Conservation (phyloP, 2,797 vertebrate genomes). For the Anguilla anguilla region DNA sequence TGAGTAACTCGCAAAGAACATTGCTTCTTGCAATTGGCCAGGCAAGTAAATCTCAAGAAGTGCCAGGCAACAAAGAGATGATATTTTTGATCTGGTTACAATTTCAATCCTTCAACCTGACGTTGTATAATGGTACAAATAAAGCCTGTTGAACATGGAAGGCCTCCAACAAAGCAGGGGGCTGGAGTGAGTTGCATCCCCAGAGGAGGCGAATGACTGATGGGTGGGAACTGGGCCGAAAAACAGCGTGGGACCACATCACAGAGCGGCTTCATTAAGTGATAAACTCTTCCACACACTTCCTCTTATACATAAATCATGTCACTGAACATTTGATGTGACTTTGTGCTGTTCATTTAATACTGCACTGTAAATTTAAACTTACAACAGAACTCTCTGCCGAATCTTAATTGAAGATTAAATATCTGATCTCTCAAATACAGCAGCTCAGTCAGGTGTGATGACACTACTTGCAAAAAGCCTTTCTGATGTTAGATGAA, state of each 20-base stretch:
- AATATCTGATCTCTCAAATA: conserved; percentile 34
- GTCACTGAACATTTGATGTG: conserved; percentile 29
- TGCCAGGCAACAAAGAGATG: neutral
- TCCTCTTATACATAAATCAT: conserved; percentile 6
- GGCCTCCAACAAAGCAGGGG: conserved; percentile 10
- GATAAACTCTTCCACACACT: conserved; percentile 11
- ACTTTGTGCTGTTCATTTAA: conserved; percentile 28
- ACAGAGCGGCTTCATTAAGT: conserved; percentile 23
- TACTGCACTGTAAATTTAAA: conserved; percentile 25
- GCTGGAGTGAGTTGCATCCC: neutral
- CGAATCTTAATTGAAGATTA: conserved; percentile 46
- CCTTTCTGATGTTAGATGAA: conserved; percentile 45
- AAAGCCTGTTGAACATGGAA: conserved; percentile 4
- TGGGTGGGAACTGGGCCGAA: neutral
- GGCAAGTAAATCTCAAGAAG: neutral
- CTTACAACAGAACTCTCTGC: conserved; percentile 15
- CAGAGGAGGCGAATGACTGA: neutral
- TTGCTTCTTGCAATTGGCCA: neutral
- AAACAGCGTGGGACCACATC: neutral
- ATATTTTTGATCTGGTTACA: conserved; percentile 1
- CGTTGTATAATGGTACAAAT: neutral
- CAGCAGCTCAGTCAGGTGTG: conserved; percentile 41
- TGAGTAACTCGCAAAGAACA: neutral
- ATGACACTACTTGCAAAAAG: conserved; percentile 40
- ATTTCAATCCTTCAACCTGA: neutral